Evolutionary conservation across 2,888 invertebrate genomes (phyloP).

Genomic region (Phaedon cochleariae): DNA sequence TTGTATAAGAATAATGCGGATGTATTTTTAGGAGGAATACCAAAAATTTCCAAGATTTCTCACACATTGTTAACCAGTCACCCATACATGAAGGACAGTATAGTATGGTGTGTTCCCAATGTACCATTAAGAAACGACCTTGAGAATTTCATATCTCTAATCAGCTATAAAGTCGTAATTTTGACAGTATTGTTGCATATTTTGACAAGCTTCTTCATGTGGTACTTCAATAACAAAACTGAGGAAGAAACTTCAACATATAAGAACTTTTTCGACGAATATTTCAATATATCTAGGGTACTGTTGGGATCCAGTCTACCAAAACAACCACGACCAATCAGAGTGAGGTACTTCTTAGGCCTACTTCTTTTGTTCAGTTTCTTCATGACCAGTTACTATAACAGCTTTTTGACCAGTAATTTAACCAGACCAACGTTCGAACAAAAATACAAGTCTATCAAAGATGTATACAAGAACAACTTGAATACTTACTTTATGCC

Average conservation of each 20-base stretch:
- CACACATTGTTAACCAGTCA: constrained; percentile 14
- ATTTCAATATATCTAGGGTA: constrained; percentile 10
- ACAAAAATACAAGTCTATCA: constrained; percentile 23
- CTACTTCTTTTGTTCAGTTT: constrained; percentile 20
- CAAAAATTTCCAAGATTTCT: constrained; percentile 1
- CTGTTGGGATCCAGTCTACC: constrained; percentile 6
- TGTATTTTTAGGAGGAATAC: constrained; percentile 27
- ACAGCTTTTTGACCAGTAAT: constrained; percentile 26
- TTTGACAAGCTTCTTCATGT: constrained; percentile 11
- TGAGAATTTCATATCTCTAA: constrained; percentile 18
- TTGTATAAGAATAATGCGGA: constrained; percentile 24
- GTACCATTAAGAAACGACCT: constrained; percentile 11
- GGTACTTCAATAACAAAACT: constrained; percentile 9
- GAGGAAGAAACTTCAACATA: constrained; percentile 12
- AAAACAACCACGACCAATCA: constrained; percentile 10
- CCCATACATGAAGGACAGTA: constrained; percentile 15
- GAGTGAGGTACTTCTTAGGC: constrained; percentile 20
- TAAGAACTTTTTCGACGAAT: constrained; percentile 11
- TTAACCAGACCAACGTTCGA: constrained; percentile 18
- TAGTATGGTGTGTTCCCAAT: constrained; percentile 30
- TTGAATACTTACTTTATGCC: constrained; percentile 25
- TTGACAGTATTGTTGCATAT: constrained; percentile 7
- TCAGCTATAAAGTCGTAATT: neutral
- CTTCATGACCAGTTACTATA: constrained; percentile 1
- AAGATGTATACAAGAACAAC: constrained; percentile 26